Percentiles rank a stretch among this genome's conserved stretches.
Evolutionary conservation across 2,113 vertebrate genomes (phyloP).

Genomic region (Charadrius vociferus): DNA sequence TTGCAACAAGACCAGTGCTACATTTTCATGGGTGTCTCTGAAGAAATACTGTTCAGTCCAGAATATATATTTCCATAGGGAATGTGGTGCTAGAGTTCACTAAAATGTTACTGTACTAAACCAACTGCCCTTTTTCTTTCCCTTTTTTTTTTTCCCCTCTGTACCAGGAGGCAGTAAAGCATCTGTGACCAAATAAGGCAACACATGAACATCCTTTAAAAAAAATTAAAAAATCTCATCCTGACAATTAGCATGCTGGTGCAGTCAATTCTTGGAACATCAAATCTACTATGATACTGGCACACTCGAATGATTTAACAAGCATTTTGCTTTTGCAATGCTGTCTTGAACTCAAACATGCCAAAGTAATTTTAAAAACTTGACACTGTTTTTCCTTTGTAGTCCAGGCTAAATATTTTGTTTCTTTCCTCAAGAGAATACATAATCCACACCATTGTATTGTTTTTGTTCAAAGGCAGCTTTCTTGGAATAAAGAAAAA

Average conservation of each 20-base stretch:
- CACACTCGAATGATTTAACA: slow-evolving; percentile 7
- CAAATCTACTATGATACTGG: neutral
- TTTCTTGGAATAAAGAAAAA: neutral
- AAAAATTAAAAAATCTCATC: neutral
- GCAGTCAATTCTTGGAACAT: neutral
- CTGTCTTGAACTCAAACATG: neutral
- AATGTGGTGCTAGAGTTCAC: neutral
- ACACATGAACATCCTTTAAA: neutral
- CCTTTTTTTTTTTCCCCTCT: neutral
- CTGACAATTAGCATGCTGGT: slow-evolving; percentile 12
- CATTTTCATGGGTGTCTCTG: neutral
- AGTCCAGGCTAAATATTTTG: slow-evolving; percentile 30
- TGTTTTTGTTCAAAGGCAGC: neutral
- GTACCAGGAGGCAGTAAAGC: neutral
- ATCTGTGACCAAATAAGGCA: slow-evolving; percentile 40
- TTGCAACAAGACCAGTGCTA: neutral
- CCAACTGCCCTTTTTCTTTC: neutral
- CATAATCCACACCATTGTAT: neutral
- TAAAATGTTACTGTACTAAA: neutral
- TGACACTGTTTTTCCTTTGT: neutral
- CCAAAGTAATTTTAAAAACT: neutral
- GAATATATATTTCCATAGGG: neutral
- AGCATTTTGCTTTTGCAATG: neutral
- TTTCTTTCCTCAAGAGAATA: neutral
- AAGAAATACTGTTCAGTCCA: neutral